These are phyloP conservation scores for Oceanites oceanicus DNA, from an alignment of 2,113 vertebrate genomes.

Conservation along the genomic window DNA sequence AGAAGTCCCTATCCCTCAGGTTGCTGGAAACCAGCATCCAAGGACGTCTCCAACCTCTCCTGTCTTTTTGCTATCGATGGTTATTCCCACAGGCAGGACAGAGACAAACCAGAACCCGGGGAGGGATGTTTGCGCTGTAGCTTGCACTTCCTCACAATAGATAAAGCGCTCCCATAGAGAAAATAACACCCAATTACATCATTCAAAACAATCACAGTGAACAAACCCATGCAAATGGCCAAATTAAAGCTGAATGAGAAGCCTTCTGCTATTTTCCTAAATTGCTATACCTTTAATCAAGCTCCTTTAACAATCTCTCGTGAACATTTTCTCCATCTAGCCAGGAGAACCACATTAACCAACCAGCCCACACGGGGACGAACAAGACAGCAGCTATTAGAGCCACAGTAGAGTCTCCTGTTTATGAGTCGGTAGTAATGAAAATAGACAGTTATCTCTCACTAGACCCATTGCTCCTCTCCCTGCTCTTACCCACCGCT, in stretches of 20 bases:
- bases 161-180: background rate
- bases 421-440: background rate
- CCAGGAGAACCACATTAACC: conserved; percentile 22
- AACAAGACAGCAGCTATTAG: background rate
- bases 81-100: background rate
- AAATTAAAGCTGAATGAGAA: conserved; percentile 50
- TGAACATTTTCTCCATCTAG: background rate
- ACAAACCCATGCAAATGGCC: conserved; percentile 52
- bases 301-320: conserved; percentile 16
- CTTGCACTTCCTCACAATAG: background rate
- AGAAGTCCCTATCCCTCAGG: background rate
- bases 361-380: background rate
- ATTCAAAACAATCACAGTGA: conserved; percentile 8
- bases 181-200: conserved; percentile 51
- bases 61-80: background rate
- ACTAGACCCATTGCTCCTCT: background rate
- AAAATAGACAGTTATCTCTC: conserved; percentile 12
- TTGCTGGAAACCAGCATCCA: background rate
- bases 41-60: background rate
- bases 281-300: conserved; percentile 49
- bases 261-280: conserved; percentile 39
- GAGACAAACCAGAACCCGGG: background rate
- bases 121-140: background rate
- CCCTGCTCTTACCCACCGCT: background rate
- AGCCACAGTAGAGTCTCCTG: background rate